Evolutionary conservation across 2,797 vertebrate species (phyloP), one percentile per base, ranked within the genome.

Genomic region (Peromyscus aztecus): DNA sequence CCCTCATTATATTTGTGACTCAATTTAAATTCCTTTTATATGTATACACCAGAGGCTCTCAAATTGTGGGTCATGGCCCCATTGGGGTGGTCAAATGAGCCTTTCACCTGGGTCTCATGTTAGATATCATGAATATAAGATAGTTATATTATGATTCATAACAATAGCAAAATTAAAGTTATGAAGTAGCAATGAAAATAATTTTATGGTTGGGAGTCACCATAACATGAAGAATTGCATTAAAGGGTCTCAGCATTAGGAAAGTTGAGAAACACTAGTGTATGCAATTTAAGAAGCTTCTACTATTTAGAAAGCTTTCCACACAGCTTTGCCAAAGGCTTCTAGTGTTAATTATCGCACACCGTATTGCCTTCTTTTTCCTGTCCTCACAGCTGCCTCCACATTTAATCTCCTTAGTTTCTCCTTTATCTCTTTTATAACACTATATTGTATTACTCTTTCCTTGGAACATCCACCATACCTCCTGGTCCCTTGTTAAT

Each of bases 31-130:
- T 46, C 43, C 24, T 63, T 84, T 46, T 46, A 46, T 84, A 65
- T 65, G 10, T 46, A 11, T 13, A 84, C 46, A 13, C 9, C 16
- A 83, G 40, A 29, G 16, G 37, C 46, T 84, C 37, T 11, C 8
- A 63, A 12, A 3, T 17, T 31, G 14, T 49, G 14, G 34, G 19
- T 57, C 31, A 34, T 55, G 76, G 52, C 31, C 49, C 17, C 49
- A 34, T 55, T 2, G 9, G 16, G 29, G 8, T 17, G 7, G 4
- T 61, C 23, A 24, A 61, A 8, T 2, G 1, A 83, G 1, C 8
- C 0, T 65, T 63, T 19, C 16, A 43, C 29, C 5, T 84, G n/a
- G 40, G 17, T 84, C 17, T 13, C 40, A 65, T 12, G 4, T 31
- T 65, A 65, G 29, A 6, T 65, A 46, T 13, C 19, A 5, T 46